Conservation (phyloP, 2,888 invertebrate genomes). For the Cantharis lateralis region DNA sequence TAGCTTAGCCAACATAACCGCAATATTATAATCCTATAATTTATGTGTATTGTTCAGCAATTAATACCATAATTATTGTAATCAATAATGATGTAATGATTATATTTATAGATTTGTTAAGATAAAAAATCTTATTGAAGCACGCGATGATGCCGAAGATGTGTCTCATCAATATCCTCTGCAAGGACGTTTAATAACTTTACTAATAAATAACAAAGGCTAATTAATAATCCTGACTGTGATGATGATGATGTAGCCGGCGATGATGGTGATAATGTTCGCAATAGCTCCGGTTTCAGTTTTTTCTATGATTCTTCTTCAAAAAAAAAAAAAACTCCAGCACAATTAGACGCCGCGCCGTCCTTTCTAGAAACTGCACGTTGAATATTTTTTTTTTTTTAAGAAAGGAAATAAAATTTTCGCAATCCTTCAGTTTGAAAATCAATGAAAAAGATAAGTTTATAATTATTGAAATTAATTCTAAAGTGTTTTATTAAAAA, state of each 20-base stretch:
- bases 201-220: background rate
- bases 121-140: conserved; percentile 15
- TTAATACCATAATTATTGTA: conserved; percentile 27
- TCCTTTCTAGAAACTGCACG: background rate
- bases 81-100: conserved; percentile 26
- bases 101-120: conserved; percentile 8
- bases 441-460: background rate
- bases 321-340: background rate
- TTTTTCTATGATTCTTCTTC: background rate
- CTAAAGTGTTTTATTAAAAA: background rate
- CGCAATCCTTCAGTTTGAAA: background rate
- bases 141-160: conserved; percentile 25
- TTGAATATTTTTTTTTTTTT: background rate
- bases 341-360: background rate
- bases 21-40: conserved; percentile 24
- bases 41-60: conserved; percentile 14
- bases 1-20: conserved; percentile 9
- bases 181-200: conserved; percentile 8
- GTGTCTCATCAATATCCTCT: conserved; percentile 7
- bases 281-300: background rate
- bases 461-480: background rate
- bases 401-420: background rate
- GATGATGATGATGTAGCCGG: background rate
- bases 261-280: background rate
- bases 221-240: background rate